Base-by-base conservation (phyloP, 2,113 vertebrate species). In the Scomber scombrus region DNA sequence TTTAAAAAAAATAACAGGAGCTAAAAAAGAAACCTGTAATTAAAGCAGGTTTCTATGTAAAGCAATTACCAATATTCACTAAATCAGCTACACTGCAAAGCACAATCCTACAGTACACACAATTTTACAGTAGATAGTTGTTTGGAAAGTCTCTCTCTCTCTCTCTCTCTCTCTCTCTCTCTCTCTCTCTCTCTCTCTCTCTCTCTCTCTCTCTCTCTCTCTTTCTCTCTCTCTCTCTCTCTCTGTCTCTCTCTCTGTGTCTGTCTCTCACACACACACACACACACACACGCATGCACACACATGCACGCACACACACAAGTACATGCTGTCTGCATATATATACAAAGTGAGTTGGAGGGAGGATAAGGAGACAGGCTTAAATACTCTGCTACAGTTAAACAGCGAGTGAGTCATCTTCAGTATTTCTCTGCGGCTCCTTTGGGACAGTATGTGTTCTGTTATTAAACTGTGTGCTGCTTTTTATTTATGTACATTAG, bases 1-100 rank as follows among this genome's bases (percentile, higher is more conserved):
- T 69, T 63, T 9, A 2, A 9, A 9, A 40, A 40, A 10, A 40
- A 40, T 9, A 56, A 18, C 18, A 26, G 31, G 43, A 69, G 71
- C 47, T 15, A 9, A 43, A 19, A 49, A n/a, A 57, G 18, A 6
- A 51, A 76, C 76, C 47, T 63, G 50, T 18, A 14, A 77, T 85
- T 49, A 76, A 45, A 55, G 12, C 62, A 70, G n/a, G 13, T 75
- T 19, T 49, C 10, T 56, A 49, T 75, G 18, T 50, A 82, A 60
- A 66, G 14, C 78, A 77, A 82, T 82, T 74, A 50, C 62, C 49
- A 40, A 77, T 79, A 75, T 72, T 45, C 43, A 51, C 18, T 26
- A 29, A 72, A 69, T 79, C 70, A 78, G 61, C 66, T 69, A 51
- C 58, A 49, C 46, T 58, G 47, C 65, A 70, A 60, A 81, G 70